Evolutionary conservation across 2,888 invertebrate genomes (phyloP), one percentile per base, ranked within the genome.

Genomic region (Pemphredon lugubris): DNA sequence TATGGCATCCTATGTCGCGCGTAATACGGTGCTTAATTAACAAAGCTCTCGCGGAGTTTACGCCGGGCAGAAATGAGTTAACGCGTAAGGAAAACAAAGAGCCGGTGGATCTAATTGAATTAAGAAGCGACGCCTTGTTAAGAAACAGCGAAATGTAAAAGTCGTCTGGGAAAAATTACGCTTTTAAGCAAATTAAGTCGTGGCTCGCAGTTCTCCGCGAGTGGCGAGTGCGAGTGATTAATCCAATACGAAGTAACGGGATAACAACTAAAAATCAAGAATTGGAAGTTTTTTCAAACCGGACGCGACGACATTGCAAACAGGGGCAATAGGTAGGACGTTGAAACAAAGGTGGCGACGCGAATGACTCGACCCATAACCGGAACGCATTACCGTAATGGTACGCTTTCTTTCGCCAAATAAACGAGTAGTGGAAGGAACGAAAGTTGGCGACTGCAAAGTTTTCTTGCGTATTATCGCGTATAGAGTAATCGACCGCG

Each of bases 311-410:
- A n/a, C n/a, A n/a, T n/a, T n/a, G n/a, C n/a, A n/a, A n/a, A 11
- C 2, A 0, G 40, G 14, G 5, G 1, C 7, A 42, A 2, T 6
- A 39, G 39, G 39, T 0, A 44, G 18, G 21, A 6, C 18, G 20
- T 44, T 16, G 37, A 4, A 6, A 6, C 26, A 40, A 58, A 40
- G 34, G 58, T 30, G 48, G 37, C 40, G 50, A 59, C 48, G 11
- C 21, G 57, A 34, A 7, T 37, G 39, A 20, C 21, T 45, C 48
- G 37, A 39, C 20, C 48, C 47, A 59, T 50, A 59, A 59, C 39
- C 48, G 50, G 50, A 59, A 59, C 48, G 59, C 59, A 59, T 59
- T 59, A 59, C 59, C 21, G 39, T 59, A 59, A 59, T 59, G 59
- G 59, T 26, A 23, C 40, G 11, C 26, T 48, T 50, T 48, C 26